These are phyloP conservation scores for Meghimatium bilineatum DNA, from an alignment of 2,888 invertebrate species.

Conservation along the genomic window DNA sequence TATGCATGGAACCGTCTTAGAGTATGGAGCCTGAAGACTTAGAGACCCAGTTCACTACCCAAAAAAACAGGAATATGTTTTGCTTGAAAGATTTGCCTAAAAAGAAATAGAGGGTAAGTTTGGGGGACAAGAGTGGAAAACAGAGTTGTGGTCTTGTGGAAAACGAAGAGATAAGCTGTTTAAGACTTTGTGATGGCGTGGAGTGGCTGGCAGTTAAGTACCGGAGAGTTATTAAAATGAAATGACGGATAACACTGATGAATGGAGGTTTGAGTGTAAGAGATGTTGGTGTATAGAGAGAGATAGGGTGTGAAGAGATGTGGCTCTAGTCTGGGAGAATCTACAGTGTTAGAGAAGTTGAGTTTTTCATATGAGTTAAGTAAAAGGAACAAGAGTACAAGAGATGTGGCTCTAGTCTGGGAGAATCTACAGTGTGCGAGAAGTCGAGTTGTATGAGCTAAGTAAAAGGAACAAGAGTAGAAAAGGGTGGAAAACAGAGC, in stretches of 20 bases:
- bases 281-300: too few species aligned
- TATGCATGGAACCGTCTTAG: constrained; percentile 29
- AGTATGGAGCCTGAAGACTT: constrained; percentile 17
- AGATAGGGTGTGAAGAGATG: too few species aligned
- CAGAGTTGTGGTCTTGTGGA: neutral
- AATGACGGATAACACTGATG: neutral
- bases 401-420: too few species aligned
- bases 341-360: too few species aligned
- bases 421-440: too few species aligned
- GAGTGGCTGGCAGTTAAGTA: neutral
- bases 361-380: too few species aligned
- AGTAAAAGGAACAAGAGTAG: too few species aligned
- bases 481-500: too few species aligned
- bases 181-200: neutral
- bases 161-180: neutral
- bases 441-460: too few species aligned
- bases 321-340: too few species aligned
- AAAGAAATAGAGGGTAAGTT: neutral
- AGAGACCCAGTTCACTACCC: constrained; percentile 2
- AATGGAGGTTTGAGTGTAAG: too few species aligned
- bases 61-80: constrained; percentile 6
- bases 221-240: neutral
- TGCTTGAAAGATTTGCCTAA: neutral
- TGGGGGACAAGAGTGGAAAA: neutral
- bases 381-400: too few species aligned